Evolutionary conservation across 2,888 invertebrate genomes (phyloP).

Genomic region (Lobophora halterata): DNA sequence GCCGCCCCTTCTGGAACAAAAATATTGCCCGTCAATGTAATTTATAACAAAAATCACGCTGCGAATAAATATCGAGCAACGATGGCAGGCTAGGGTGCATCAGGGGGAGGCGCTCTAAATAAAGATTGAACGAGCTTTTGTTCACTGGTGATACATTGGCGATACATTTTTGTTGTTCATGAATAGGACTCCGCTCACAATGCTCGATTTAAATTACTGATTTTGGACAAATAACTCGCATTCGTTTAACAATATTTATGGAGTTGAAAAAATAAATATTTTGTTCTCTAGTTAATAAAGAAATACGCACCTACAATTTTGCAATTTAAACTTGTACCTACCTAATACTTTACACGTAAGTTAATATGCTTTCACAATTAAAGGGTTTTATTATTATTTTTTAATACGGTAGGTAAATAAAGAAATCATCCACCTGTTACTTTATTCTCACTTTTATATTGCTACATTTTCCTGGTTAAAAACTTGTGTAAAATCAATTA

Average conservation of each 20-base stretch:
- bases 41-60: slow-evolving; percentile 56
- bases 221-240: slow-evolving; percentile 5
- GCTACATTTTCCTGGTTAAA: slow-evolving; percentile 2
- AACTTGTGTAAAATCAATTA: slow-evolving; percentile 27
- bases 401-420: no score
- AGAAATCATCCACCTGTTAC: background rate
- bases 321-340: no score
- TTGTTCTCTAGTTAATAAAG: no score
- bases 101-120: slow-evolving; percentile 43
- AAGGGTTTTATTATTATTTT: no score
- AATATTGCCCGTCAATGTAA: slow-evolving; percentile 66
- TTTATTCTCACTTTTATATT: background rate
- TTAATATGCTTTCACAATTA: no score
- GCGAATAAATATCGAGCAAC: slow-evolving; percentile 42
- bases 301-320: no score
- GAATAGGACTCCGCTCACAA: slow-evolving; percentile 22
- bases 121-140: slow-evolving; percentile 52
- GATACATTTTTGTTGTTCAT: slow-evolving; percentile 32
- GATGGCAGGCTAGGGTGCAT: slow-evolving; percentile 33
- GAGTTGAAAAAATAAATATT: background rate
- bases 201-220: slow-evolving; percentile 15
- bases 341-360: no score
- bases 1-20: slow-evolving; percentile 53
- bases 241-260: slow-evolving; percentile 7
- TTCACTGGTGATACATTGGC: slow-evolving; percentile 40